phyloP scores from a whole-genome alignment of 2,888 invertebrate genomes.

The Ischnus inquisitorius region DNA sequence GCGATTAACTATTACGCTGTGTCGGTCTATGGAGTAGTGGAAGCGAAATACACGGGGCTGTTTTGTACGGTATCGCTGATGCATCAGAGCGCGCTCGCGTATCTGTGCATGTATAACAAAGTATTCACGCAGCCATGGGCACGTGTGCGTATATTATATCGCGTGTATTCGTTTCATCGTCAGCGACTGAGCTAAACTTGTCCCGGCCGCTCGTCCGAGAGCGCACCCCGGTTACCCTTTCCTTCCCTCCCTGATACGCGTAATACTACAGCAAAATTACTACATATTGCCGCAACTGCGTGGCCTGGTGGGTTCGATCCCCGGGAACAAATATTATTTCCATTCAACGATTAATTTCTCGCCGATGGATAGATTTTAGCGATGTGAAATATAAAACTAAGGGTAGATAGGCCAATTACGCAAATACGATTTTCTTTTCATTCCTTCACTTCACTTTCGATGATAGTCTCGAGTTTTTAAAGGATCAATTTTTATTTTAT shows the following conservation, averaged over 20 bases:
- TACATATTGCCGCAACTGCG: slow-evolving; percentile 38
- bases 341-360: slow-evolving; percentile 77
- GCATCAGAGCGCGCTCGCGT: slow-evolving; percentile 44
- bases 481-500: no score
- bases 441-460: no score
- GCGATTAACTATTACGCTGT: slow-evolving; percentile 17
- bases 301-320: slow-evolving; percentile 62
- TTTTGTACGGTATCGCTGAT: slow-evolving; percentile 12
- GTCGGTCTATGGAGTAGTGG: slow-evolving; percentile 3
- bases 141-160: neutral
- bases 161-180: slow-evolving; percentile 68
- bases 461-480: no score
- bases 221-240: neutral
- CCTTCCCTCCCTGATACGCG: neutral
- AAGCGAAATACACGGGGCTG: neutral
- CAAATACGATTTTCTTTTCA: no score
- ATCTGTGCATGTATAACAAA: slow-evolving; percentile 21
- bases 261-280: slow-evolving; percentile 40
- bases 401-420: no score
- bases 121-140: neutral
- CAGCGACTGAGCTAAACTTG: neutral
- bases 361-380: neutral
- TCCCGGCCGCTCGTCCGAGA: slow-evolving; percentile 6
- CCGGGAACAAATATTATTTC: slow-evolving; percentile 79
- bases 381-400: neutral